Evolutionary conservation across 2,888 invertebrate species (phyloP), one percentile per base, ranked within the genome.

Genomic region (Eudemis profundana): DNA sequence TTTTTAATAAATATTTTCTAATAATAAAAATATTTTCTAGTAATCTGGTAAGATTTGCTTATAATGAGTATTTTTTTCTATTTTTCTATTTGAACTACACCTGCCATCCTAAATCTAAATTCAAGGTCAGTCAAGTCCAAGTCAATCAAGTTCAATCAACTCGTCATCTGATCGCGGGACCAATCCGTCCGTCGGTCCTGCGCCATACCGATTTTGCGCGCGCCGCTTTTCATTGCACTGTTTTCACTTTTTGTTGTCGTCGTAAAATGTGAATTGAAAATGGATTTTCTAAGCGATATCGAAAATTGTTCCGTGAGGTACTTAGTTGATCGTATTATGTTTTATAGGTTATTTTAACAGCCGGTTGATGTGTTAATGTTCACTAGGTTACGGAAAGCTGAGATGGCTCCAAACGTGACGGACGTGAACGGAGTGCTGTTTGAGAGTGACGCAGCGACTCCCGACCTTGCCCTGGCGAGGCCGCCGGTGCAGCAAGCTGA

Each of bases 401-500:
- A 29, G 42, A 93, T 93, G 93, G 87, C 93, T 68, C 93, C 93
- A 19, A 91, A 92, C 66, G 80, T 82, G 7, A 76, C 85, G 29
- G 90, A 90, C 47, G 84, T 77, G 15, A 93, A 90, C 61, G 93
- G 93, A 12, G 90, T 93, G 4, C 78, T 93, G 23, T 93, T 92
- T 68, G 93, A 93, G 74, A 84, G 79, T 21, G 93, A 93, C 67
- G 92, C 90, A 10, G 83, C 84, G 0, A 93, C 93, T 8, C 85
- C 90, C 2, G 93, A 93, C 70, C 72, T 92, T 74, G 92, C 87
- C 0, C 81, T 93, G 10, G 72, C 82, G 2, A 79, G 70, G 8
- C 63, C 84, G n/a, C 86, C 91, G 10, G 78, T 90, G n/a, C 83
- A 85, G 67, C 83, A 85, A 71, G 94, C 95, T 0, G 94, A 95